A percentile compares a stretch with the other conserved stretches of the same genome.
Evolutionary conservation across 2,797 vertebrate genomes (phyloP).

Genomic region (Trematomus bernacchii): DNA sequence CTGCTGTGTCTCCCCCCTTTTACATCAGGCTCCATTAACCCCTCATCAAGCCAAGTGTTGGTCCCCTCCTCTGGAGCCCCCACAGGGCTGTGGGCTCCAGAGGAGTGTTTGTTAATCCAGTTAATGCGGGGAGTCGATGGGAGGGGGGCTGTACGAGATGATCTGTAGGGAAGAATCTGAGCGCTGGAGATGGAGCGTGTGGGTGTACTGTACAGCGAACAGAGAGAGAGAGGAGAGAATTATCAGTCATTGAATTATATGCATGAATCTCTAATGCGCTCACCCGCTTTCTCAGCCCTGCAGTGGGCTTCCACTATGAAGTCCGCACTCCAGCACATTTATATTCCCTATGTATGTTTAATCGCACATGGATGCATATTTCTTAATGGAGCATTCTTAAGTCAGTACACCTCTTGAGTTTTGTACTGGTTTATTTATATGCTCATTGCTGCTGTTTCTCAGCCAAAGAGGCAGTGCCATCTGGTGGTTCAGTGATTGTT

Average conservation of each 20-base stretch:
- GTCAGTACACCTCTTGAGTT: conserved; percentile 53
- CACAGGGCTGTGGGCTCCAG: conserved; percentile 48
- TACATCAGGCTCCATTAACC: conserved; percentile 77
- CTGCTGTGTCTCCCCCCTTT: conserved; percentile 29
- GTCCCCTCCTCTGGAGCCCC: too few species aligned
- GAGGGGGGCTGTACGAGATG: conserved; percentile 39
- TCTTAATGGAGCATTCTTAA: conserved; percentile 61
- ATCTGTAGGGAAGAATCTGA: conserved; percentile 70
- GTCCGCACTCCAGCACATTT: conserved; percentile 44
- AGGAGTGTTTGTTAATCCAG: conserved; percentile 74
- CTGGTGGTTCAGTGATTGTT: conserved; percentile 51
- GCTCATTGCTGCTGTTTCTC: conserved; percentile 8
- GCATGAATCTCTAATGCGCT: conserved; percentile 62
- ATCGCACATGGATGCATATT: conserved; percentile 66
- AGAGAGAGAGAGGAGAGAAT: conserved; percentile 50
- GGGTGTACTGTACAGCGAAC: conserved; percentile 63
- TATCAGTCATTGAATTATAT: conserved; percentile 74
- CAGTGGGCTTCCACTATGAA: conserved; percentile 37
- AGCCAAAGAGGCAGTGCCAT: conserved; percentile 71
- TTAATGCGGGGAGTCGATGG: conserved; percentile 52
- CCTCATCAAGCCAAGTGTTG: conserved; percentile 62
- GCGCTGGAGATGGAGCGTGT: conserved; percentile 60
- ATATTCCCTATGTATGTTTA: conserved; percentile 71
- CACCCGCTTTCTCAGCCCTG: conserved; percentile 27
- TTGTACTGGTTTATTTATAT: conserved; percentile 53